Evolutionary conservation across 2,888 invertebrate genomes (phyloP).

Genomic region (Anaspis maculata): DNA sequence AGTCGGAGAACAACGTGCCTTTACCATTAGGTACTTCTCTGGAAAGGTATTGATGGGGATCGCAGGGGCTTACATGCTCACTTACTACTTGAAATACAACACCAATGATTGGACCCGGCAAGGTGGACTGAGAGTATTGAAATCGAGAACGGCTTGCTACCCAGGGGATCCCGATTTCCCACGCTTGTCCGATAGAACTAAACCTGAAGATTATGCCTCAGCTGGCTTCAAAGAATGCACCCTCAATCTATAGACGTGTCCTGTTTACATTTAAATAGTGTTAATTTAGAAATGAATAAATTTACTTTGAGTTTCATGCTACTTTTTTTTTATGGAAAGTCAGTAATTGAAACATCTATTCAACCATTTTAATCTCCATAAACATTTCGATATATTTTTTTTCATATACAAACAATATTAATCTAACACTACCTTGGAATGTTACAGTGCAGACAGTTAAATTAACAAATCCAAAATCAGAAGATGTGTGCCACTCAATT

Average conservation of each 20-base stretch:
- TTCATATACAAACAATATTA: too few species aligned
- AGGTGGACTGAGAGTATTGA: constrained; percentile 61
- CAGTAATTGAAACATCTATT: too few species aligned
- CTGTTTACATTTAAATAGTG: too few species aligned
- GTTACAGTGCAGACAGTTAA: too few species aligned
- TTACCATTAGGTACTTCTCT: constrained; percentile 31
- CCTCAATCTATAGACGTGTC: constrained; percentile 27
- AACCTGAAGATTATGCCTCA: constrained; percentile 59
- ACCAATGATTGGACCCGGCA: constrained; percentile 69
- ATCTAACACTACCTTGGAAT: too few species aligned
- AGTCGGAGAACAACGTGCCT: constrained; percentile 53
- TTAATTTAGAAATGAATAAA: constrained; percentile 1
- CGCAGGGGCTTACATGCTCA: constrained; percentile 45
- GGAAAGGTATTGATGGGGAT: constrained; percentile 54
- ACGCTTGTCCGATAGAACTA: constrained; percentile 46
- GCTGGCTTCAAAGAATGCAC: constrained; percentile 58
- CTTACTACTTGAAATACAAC: constrained; percentile 80
- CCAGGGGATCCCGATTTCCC: constrained; percentile 69
- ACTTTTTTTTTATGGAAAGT: too few species aligned
- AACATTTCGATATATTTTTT: too few species aligned
- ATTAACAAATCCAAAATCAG: too few species aligned
- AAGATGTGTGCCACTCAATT: too few species aligned
- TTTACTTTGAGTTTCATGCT: too few species aligned
- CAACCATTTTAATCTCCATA: too few species aligned
- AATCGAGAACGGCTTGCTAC: constrained; percentile 48